phyloP scores from a whole-genome alignment of 2,113 vertebrate genomes.

The Lontra canadensis region DNA sequence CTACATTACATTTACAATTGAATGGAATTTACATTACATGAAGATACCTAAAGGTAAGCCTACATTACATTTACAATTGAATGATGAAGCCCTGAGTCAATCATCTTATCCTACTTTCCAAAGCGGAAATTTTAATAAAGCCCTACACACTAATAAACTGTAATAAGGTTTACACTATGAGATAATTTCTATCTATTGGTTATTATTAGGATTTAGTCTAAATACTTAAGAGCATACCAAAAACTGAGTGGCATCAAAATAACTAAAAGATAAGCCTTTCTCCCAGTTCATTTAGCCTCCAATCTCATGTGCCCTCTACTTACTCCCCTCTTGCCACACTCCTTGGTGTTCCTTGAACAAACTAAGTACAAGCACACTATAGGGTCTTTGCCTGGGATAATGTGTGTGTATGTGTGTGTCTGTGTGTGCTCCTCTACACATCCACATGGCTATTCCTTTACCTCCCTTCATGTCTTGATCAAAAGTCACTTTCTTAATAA shows the following conservation, averaged over 20 bases:
- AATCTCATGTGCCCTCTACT: background rate
- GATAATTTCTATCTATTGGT: background rate
- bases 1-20: background rate
- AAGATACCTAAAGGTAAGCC: background rate
- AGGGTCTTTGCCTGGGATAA: background rate
- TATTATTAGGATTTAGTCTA: background rate
- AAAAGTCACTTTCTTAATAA: background rate
- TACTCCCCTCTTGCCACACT: background rate
- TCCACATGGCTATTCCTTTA: background rate
- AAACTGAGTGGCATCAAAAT: background rate
- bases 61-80: background rate
- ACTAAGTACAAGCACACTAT: background rate
- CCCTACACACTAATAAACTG: background rate
- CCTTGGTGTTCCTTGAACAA: background rate
- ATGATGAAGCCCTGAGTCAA: background rate
- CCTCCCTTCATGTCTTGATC: background rate
- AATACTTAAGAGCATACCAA: background rate
- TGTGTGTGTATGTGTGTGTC: background rate
- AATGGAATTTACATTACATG: no score
- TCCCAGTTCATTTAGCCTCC: background rate
- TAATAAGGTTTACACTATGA: background rate
- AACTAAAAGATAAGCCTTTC: background rate
- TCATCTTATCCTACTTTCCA: background rate
- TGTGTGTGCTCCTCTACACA: background rate
- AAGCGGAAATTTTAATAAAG: background rate